Evolutionary conservation across 1,140 invertebrate species (phyloP), one percentile per base, ranked within the genome.

Genomic region (Bactericera cockerelli): DNA sequence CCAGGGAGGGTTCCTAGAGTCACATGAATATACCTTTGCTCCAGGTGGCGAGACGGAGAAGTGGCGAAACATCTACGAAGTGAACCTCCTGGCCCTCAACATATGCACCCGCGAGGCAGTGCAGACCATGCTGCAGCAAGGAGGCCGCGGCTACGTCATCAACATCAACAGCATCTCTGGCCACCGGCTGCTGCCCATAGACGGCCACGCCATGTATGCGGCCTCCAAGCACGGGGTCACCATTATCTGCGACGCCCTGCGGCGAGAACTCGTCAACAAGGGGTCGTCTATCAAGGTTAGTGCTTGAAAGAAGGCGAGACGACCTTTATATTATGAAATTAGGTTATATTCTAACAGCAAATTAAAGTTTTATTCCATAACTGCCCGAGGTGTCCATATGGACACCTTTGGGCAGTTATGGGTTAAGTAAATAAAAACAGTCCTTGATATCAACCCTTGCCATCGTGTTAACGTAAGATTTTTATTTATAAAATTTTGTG

Each of bases 91-190:
- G 64, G 74, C 81, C 2, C 61, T 82, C 2, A 79, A 69, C 0
- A 63, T 79, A 8, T 78, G 76, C 60, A 75, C 77, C 2, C 69
- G 74, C 59, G 75, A 81, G 65, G 73, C 78, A 14, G 68, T 81
- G 1, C 71, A 74, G 56, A 72, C 73, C 10, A 82, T 82, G 79
- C 69, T 66, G 58, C 68, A 71, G 62, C 67, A 71, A 25, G 66
- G 68, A 1, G 70, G 74, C 61, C 75, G 77, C 33, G 86, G 86
- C 0, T 83, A 87, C 60, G 79, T 89, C 26, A 73, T 89, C 26
- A 78, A 84, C 55, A 75, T 89, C 4, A 49, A 49, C 19, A 49
- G 42, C 22, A 49, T 56, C 6, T 14, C 55, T 26, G 22, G 26
- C 11, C 26, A 56, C 11, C 16, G 14, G 31, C 13, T 38, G 13